Conservation (phyloP, 2,888 invertebrate genomes). For the Volucella inanis region DNA sequence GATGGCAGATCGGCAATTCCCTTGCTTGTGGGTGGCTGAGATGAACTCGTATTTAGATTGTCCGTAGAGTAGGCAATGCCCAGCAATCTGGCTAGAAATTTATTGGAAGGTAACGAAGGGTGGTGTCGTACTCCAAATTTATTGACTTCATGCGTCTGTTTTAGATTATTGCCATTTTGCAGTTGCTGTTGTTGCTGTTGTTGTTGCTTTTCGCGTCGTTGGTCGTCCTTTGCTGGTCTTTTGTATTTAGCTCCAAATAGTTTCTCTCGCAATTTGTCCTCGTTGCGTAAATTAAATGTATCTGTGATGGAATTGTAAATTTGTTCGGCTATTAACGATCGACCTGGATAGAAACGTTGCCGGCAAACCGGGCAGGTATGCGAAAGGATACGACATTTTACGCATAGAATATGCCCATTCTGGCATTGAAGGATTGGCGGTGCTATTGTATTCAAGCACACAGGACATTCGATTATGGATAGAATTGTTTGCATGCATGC, state of each 20-base stretch:
- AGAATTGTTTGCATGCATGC: slow-evolving; percentile 84
- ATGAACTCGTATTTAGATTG: slow-evolving; percentile 80
- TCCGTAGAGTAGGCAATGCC: slow-evolving; percentile 84
- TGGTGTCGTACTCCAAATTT: slow-evolving; percentile 76
- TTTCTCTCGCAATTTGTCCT: slow-evolving; percentile 83
- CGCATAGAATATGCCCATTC: slow-evolving; percentile 87
- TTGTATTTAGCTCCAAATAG: slow-evolving; percentile 81
- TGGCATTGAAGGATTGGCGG: slow-evolving; percentile 87
- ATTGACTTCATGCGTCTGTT: slow-evolving; percentile 65
- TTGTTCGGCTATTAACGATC: slow-evolving; percentile 85
- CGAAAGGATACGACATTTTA: slow-evolving; percentile 85
- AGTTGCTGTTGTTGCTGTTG: slow-evolving; percentile 31
- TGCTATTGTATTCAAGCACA: slow-evolving; percentile 86
- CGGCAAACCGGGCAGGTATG: slow-evolving; percentile 87
- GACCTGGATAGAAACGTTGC: slow-evolving; percentile 84
- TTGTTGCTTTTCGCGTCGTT: slow-evolving; percentile 50
- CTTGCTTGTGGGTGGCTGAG: slow-evolving; percentile 46
- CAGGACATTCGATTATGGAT: slow-evolving; percentile 86
- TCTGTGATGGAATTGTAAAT: slow-evolving; percentile 84
- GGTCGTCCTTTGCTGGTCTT: slow-evolving; percentile 60
- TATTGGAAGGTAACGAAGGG: slow-evolving; percentile 81
- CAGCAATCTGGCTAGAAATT: slow-evolving; percentile 84
- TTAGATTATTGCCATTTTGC: slow-evolving; percentile 29
- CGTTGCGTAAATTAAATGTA: slow-evolving; percentile 83
- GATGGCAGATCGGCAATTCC: slow-evolving; percentile 52